These are phyloP conservation scores for Siniperca knerii DNA, from an alignment of 2,113 vertebrate species.

Conservation along the genomic window DNA sequence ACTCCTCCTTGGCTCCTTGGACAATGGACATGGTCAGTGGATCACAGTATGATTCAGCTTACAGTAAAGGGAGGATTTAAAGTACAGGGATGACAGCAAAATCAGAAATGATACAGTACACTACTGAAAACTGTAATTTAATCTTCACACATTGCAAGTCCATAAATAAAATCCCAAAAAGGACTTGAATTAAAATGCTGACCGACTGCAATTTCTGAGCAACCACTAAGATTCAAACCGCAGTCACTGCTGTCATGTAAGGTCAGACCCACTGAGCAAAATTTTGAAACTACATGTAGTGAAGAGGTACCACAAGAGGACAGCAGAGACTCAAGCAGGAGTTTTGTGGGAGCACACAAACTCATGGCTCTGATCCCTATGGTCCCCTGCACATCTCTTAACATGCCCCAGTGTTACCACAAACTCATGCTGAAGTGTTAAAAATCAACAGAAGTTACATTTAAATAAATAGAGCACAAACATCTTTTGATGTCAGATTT, in stretches of 20 bases:
- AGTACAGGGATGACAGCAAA: neutral
- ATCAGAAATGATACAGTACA: neutral
- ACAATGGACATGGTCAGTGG: neutral
- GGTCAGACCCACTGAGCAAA: neutral
- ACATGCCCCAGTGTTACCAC: neutral
- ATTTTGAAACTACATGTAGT: neutral
- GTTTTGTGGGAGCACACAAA: neutral
- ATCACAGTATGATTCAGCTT: conserved; percentile 5
- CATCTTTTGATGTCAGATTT: neutral
- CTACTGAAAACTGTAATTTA: neutral
- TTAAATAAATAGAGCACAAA: neutral
- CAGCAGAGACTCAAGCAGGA: conserved; percentile 35
- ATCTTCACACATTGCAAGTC: neutral
- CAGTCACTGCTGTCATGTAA: neutral
- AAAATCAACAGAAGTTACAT: neutral
- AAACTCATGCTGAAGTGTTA: neutral
- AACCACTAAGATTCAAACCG: neutral
- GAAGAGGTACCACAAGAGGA: conserved; percentile 35
- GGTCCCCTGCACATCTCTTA: neutral
- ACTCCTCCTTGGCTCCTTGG: neutral
- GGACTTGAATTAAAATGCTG: neutral
- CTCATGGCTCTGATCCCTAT: neutral
- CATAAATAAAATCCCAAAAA: neutral
- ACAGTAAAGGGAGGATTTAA: neutral
- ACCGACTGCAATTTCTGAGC: neutral